Evolutionary conservation across 2,113 vertebrate genomes (phyloP), one percentile per base, ranked within the genome.

Genomic region (Myotis yumanensis): DNA sequence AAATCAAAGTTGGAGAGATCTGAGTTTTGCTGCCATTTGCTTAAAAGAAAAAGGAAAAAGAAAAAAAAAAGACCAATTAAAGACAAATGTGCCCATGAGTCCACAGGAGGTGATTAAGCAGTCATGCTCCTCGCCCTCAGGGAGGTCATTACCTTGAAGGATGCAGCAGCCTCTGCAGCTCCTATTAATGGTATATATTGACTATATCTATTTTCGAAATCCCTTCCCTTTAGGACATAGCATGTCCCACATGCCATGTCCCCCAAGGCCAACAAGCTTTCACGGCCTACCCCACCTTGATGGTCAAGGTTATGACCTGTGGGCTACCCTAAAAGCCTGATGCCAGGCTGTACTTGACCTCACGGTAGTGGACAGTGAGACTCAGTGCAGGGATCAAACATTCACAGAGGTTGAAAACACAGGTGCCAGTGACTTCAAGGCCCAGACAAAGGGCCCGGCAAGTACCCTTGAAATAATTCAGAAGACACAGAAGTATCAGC

Each of bases 141-240:
- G 87, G 87, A 94, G 90, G 81, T 86, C 92, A 90, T 95, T 85
- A 64, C 90, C 90, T 57, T 90, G 90, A 97, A 96, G 96, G 93
- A 85, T 88, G 92, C 2, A 4, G 72, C 81, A 52, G 89, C 25
- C n/a, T 84, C 89, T 64, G 46, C 51, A 48, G 52, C 88, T 73
- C 83, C 96, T 88, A 71, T 86, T 96, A 96, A 94, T 46, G n/a
- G 62, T 57, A 40, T 59, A 30, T 93, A 86, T 93, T 88, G 97
- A 87, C 95, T 84, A 4, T 86, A 86, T 91, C 91, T 94, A 30
- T 46, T 94, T 94, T 86, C 37, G 0, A 95, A 95, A 95, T 89
- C 72, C 76, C 59, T 93, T 79, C 59, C 46, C 72, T 85, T 91
- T 87, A 96, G 68, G 59, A 87, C 14, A 30, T 7, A 22, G 11